Evolutionary conservation across 2,888 invertebrate species (phyloP).

Genomic region (Bruchidius siliquastri): DNA sequence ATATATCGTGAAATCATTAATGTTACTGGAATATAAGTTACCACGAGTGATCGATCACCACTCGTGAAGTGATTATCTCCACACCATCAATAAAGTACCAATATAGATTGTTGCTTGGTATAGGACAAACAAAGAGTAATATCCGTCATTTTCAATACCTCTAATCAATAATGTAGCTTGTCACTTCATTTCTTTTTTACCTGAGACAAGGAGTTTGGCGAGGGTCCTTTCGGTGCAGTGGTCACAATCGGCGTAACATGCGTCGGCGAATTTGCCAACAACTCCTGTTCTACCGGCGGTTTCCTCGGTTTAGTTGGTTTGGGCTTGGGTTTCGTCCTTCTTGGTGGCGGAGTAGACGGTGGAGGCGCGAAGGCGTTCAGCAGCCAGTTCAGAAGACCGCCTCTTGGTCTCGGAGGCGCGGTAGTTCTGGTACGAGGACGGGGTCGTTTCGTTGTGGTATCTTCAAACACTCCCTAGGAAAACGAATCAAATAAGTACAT

Average conservation of each 20-base stretch:
- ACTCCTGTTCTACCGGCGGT: slow-evolving; percentile 27
- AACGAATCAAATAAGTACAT: not conserved
- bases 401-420: slow-evolving; percentile 42
- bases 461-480: slow-evolving; percentile 29
- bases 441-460: slow-evolving; percentile 29
- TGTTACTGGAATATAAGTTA: too few relatives aligned
- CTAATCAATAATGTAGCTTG: too few relatives aligned
- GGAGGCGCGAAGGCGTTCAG: slow-evolving; percentile 40
- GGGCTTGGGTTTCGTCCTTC: slow-evolving; percentile 19
- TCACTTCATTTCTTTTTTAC: not conserved
- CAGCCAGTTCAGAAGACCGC: slow-evolving; percentile 43
- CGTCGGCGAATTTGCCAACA: slow-evolving; percentile 40
- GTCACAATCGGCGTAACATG: slow-evolving; percentile 39
- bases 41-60: too few relatives aligned
- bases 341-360: slow-evolving; percentile 18
- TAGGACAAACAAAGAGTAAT: too few relatives aligned
- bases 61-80: too few relatives aligned
- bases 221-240: slow-evolving; percentile 24
- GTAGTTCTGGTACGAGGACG: slow-evolving; percentile 45
- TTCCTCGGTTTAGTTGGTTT: slow-evolving; percentile 27
- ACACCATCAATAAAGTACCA: too few relatives aligned
- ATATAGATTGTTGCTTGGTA: too few relatives aligned
- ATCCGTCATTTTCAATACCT: too few relatives aligned
- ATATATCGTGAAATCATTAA: too few relatives aligned
- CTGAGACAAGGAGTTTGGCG: slow-evolving; percentile 21